These are phyloP conservation scores for Sterrhoptilus dennistouni DNA, from an alignment of 2,113 vertebrate genomes.

Conservation along the genomic window DNA sequence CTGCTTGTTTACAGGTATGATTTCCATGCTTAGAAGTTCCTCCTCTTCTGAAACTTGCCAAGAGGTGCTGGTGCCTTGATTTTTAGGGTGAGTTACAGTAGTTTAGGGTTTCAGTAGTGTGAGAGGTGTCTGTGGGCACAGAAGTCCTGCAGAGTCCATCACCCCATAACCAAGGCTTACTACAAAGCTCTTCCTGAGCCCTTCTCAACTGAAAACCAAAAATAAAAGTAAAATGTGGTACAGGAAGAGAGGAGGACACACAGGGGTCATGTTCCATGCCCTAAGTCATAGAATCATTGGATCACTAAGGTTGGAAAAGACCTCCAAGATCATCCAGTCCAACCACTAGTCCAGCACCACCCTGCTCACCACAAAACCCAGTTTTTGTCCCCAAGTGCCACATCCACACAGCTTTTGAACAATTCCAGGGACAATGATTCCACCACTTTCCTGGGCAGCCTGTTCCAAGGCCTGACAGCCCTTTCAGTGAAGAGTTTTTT, in stretches of 20 bases:
- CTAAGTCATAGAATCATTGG: not conserved
- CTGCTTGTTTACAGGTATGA: accelerated
- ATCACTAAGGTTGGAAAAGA: not conserved
- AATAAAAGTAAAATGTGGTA: not conserved
- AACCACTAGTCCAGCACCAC: not conserved
- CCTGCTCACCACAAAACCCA: not conserved
- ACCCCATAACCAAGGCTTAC: not conserved
- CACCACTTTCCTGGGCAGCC: not conserved
- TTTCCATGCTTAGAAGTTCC: not conserved
- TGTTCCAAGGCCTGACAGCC: not conserved
- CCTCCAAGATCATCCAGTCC: accelerated
- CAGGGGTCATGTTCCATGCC: not conserved
- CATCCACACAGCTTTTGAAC: not conserved
- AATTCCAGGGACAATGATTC: not conserved
- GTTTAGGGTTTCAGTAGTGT: not conserved
- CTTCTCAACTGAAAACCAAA: not conserved
- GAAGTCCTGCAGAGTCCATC: not conserved
- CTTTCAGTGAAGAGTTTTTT: not conserved
- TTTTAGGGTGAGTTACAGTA: not conserved
- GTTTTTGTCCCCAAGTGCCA: not conserved
- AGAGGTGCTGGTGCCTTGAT: not conserved
- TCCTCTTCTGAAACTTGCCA: not conserved
- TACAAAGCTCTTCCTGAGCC: not conserved
- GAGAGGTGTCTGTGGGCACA: not conserved
- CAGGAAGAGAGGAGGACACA: not conserved